phyloP scores from a whole-genome alignment of 2,888 invertebrate genomes.

The Sinohyriopsis cumingii region DNA sequence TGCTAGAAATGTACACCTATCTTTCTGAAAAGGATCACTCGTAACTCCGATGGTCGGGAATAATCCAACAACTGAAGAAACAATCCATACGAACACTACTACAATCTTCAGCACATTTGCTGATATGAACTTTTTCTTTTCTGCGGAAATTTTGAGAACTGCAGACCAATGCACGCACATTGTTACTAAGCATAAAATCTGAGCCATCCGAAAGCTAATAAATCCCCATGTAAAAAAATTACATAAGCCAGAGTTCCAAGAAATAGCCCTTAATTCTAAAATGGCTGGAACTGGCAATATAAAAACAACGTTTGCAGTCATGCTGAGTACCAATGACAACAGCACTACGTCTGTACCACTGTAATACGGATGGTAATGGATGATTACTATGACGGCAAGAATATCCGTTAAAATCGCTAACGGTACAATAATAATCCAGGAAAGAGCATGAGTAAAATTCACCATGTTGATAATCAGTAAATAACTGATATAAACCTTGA shows the following conservation, averaged over 20 bases:
- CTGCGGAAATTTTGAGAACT: slow-evolving; percentile 41
- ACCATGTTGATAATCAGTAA: slow-evolving; percentile 27
- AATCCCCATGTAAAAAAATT: slow-evolving; percentile 47
- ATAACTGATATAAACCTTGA: no score
- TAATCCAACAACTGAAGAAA: slow-evolving; percentile 39
- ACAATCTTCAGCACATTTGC: slow-evolving; percentile 43
- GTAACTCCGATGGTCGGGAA: slow-evolving; percentile 47
- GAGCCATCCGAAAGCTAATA: slow-evolving; percentile 40
- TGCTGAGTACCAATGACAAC: slow-evolving; percentile 47
- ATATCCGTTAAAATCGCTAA: slow-evolving; percentile 52
- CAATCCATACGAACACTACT: slow-evolving; percentile 39
- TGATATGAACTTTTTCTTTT: slow-evolving; percentile 39
- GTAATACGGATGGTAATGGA: slow-evolving; percentile 52
- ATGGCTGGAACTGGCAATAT: slow-evolving; percentile 50
- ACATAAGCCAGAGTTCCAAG: slow-evolving; percentile 43
- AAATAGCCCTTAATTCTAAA: slow-evolving; percentile 27
- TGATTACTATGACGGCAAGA: slow-evolving; percentile 43
- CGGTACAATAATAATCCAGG: slow-evolving; percentile 54
- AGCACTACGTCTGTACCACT: slow-evolving; percentile 59
- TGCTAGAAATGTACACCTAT: slow-evolving; percentile 48
- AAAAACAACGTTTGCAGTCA: slow-evolving; percentile 46
- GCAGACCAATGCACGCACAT: slow-evolving; percentile 51
- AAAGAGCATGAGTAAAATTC: slow-evolving; percentile 37
- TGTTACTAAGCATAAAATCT: slow-evolving; percentile 38
- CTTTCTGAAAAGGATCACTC: slow-evolving; percentile 24